Conservation (phyloP, 2,113 vertebrate genomes). For the Sturnus vulgaris region DNA sequence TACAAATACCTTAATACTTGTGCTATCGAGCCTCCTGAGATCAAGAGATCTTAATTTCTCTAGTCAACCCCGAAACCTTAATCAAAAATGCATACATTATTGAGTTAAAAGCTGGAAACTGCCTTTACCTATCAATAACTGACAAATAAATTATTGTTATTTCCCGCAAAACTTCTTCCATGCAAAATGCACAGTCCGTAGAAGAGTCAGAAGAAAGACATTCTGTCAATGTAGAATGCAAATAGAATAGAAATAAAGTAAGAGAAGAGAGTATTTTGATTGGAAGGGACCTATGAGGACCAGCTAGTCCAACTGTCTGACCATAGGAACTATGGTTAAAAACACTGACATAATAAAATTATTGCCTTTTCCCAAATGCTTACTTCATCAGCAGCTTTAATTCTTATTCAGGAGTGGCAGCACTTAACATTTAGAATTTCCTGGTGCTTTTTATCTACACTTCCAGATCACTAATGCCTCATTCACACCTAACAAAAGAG, state of each 20-base stretch:
- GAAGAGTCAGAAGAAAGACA: neutral
- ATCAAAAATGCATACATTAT: accelerated
- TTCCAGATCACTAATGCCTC: neutral
- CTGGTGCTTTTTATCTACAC: neutral
- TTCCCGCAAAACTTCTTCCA: neutral
- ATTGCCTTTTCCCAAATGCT: neutral
- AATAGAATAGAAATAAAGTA: neutral
- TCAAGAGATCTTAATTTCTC: neutral
- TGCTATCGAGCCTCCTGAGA: neutral
- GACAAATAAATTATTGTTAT: neutral
- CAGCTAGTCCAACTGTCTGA: neutral
- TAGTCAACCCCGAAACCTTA: neutral
- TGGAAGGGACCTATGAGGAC: neutral
- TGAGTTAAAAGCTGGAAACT: neutral
- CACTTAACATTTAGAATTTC: constrained; percentile 12
- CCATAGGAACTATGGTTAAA: neutral
- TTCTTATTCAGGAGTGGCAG: neutral
- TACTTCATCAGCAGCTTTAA: neutral
- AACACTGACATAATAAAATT: neutral
- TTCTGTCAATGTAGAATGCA: neutral
- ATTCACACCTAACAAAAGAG: constrained; percentile 37
- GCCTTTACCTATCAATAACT: neutral
- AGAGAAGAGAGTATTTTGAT: neutral
- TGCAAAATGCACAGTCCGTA: neutral
- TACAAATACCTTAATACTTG: neutral